Evolutionary conservation across 2,797 vertebrate genomes (phyloP), one percentile per base, ranked within the genome.

Genomic region (Gymnopithys bicolor): DNA sequence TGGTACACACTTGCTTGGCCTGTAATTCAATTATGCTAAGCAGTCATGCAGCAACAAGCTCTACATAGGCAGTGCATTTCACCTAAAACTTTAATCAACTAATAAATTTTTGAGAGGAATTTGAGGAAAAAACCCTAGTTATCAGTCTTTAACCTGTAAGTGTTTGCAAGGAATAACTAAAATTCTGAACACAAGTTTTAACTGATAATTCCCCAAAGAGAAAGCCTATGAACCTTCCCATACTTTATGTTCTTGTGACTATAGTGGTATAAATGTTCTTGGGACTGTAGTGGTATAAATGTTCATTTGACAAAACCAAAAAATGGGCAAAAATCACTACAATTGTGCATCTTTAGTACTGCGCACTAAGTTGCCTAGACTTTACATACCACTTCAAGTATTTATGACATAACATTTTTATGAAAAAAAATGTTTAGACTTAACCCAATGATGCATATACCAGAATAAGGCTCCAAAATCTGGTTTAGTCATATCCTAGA

Each of bases 251-350:
- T 71, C 8, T 15, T 53, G 22, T 62, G 35, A 53, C 51, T 68
- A 5, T 15, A 62, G 13, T 56, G 25, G 23, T 46, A 83, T 12
- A 80, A 83, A 64, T 39, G 39, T 39, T 39, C 12, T 39, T 39
- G 39, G 14, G 15, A 41, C 39, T 41, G 41, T 16, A 41, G 41
- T 41, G 6, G 13, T 28, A 74, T 64, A 35, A 3, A 19, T 28
- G 46, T 67, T 35, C 19, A 49, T 19, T 21, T 71, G 22, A 64
- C 5, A 78, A 53, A 23, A 56, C 2, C 0, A 41, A 60, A 91
- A 74, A 52, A 5, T 0, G 4, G 7, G 1, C 2, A 3, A 8
- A 63, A 55, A 5, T 33, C 7, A 63, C 8, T 39, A 43, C 2
- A 68, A 7, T 11, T 49, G 19, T 30, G 19, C 30, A 69, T 71